Percentiles rank a stretch among this genome's conserved stretches.
These are phyloP conservation scores for Drosophila nigromelanica DNA, from an alignment of 1,140 invertebrate species.

Conservation along the genomic window DNA sequence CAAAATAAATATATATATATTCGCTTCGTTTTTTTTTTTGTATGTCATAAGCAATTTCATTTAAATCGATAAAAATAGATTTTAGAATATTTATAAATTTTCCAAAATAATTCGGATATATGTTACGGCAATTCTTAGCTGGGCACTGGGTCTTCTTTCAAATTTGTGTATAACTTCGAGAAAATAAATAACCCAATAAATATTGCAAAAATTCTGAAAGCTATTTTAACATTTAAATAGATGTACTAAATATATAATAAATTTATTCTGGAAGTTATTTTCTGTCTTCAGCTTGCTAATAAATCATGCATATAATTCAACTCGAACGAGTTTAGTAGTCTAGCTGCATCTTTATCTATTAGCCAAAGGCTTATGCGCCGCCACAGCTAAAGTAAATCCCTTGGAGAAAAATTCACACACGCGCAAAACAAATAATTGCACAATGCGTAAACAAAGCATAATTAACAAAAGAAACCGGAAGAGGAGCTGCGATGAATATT, in stretches of 20 bases:
- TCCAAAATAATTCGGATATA: too few relatives aligned
- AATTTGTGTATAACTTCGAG: too few relatives aligned
- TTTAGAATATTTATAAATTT: not conserved
- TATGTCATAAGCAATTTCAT: too few relatives aligned
- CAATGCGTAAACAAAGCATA: constrained; percentile 70
- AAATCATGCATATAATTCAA: constrained; percentile 37
- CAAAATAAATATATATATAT: not conserved
- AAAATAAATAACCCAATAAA: too few relatives aligned
- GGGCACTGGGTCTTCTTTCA: too few relatives aligned
- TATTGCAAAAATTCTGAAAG: too few relatives aligned
- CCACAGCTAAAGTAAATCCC: constrained; percentile 14
- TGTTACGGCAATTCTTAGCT: too few relatives aligned
- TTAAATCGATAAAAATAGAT: too few relatives aligned
- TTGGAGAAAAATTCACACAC: constrained; percentile 5
- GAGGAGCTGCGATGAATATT: constrained; percentile 44
- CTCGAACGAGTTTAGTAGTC: constrained; percentile 8
- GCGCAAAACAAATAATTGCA: constrained; percentile 40
- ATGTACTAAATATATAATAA: not conserved
- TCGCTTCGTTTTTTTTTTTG: too few relatives aligned
- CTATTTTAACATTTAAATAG: not conserved
- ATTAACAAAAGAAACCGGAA: constrained; percentile 56
- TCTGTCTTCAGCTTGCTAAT: constrained; percentile 3
- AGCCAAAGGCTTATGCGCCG: constrained; percentile 20
- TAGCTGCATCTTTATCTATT: constrained; percentile 32
- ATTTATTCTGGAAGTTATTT: not conserved